A percentile compares a stretch with the other conserved stretches of the same genome.
Conservation (phyloP, 2,797 vertebrate species). For the Arnoldichthys spilopterus region DNA sequence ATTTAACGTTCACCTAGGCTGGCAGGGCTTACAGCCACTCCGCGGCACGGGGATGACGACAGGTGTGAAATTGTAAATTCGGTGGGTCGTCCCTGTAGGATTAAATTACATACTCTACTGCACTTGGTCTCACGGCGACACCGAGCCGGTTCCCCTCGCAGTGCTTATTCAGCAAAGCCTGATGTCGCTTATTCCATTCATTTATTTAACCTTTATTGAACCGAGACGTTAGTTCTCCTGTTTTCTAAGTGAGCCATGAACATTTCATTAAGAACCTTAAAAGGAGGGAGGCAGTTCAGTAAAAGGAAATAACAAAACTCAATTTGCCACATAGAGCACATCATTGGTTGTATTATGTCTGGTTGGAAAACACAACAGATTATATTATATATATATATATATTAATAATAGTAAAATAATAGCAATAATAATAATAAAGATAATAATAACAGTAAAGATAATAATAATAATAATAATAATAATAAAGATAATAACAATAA, state of each 20-base stretch:
- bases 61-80: constrained; percentile 8
- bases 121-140: not conserved
- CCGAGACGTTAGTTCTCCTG: not conserved
- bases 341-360: too few species aligned
- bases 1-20: constrained; percentile 34
- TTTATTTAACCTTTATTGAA: constrained; percentile 1
- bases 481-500: too few species aligned
- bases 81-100: not conserved
- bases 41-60: constrained; percentile 28
- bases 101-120: constrained; percentile 18
- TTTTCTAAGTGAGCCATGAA: not conserved
- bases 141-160: not conserved
- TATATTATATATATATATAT: too few species aligned
- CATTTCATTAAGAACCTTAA: too few species aligned
- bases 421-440: too few species aligned
- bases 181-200: not conserved
- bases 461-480: too few species aligned
- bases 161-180: not conserved
- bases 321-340: too few species aligned
- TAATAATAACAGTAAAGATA: too few species aligned
- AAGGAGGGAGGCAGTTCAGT: not conserved
- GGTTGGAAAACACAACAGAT: too few species aligned
- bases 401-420: too few species aligned
- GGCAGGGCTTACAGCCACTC: constrained; percentile 31
- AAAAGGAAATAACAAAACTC: not conserved